These are phyloP conservation scores for Phaethornis superciliosus DNA, from an alignment of 2,113 vertebrate species.

Conservation along the genomic window DNA sequence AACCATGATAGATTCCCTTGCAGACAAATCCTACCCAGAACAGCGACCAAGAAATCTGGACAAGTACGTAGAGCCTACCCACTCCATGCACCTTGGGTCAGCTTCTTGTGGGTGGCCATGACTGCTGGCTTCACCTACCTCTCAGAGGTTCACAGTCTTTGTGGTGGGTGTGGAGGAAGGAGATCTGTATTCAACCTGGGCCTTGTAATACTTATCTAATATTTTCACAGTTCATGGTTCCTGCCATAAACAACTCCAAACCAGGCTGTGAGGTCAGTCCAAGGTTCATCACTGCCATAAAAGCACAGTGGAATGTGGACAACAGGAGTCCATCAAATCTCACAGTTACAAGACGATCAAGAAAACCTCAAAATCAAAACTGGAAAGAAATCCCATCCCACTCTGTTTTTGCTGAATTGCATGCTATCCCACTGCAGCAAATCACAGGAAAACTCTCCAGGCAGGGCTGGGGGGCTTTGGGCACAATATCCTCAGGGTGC, in stretches of 20 bases:
- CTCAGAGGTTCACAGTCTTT: neutral
- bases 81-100: accelerated
- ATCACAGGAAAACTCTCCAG: neutral
- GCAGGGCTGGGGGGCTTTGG: accelerated
- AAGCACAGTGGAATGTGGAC: neutral
- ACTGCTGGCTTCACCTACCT: neutral
- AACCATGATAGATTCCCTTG: neutral
- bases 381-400: neutral
- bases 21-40: neutral
- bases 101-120: accelerated
- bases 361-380: neutral
- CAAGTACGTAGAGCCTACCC: neutral
- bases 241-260: neutral
- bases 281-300: neutral
- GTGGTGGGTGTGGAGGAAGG: neutral
- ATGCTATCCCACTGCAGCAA: neutral
- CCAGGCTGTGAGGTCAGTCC: neutral
- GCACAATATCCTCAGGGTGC: neutral
- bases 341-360: accelerated
- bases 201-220: neutral
- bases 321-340: neutral
- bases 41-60: neutral
- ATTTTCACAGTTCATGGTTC: neutral
- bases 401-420: neutral
- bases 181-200: neutral